Evolutionary conservation across 2,888 invertebrate genomes (phyloP), one percentile per base, ranked within the genome.

Genomic region (Tiliacea aurago): DNA sequence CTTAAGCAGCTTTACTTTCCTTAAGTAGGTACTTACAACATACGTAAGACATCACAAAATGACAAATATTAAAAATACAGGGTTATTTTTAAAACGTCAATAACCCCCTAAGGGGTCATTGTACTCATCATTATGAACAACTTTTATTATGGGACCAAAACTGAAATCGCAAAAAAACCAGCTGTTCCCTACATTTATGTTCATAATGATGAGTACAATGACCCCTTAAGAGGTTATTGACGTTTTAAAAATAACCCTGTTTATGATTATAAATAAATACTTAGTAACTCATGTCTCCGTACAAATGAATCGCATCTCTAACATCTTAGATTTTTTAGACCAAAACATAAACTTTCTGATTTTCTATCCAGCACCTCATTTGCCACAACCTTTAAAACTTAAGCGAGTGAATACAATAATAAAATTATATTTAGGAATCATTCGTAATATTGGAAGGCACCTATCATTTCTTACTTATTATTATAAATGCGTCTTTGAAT

Each of bases 401-500:
- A 64, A 56, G 23, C 58, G 33, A 76, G 49, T 66, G 59, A 53
- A 11, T 43, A 37, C 15, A 28, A 73, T 28, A 41, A 7, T 13
- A 45, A n/a, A 63, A 15, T 45, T 33, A 28, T 55, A 45, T 51
- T 51, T 43, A 47, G 20, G n/a, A 66, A 28, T 37, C 18, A 37
- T 3, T 6, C 7, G 43, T 55, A 23, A 43, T 73, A 72, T 47
- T 23, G 11, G 4, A 65, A 70, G 47, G 47, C 53, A 49, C 4
- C 4, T 28, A 53, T 6, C 13, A 45, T 11, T 23, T 18, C 15
- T 49, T 15, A 18, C n/a, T 28, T 18, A 55, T 28, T 9, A 18
- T 33, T 56, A 78, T 73, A 73, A 73, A 73, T 70, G 78, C 70
- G 20, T 20, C 1, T 76, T 53, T 53, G 33, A 53, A 53, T 76